A percentile compares a stretch with the other conserved stretches of the same genome.
Evolutionary conservation across 2,888 invertebrate species (phyloP).

Genomic region (Trachelus stipa): DNA sequence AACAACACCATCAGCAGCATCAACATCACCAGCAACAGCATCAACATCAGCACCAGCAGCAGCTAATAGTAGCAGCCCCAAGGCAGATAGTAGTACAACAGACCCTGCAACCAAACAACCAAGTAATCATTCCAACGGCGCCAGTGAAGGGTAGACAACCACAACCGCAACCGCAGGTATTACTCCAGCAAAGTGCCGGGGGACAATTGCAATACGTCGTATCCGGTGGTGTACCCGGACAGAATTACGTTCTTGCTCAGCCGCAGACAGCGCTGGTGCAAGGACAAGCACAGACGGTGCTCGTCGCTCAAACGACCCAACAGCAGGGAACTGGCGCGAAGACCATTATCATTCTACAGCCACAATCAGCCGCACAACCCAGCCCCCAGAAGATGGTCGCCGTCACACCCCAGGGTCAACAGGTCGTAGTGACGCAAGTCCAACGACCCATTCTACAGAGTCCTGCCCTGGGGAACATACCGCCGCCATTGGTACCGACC

Average conservation of each 20-base stretch:
- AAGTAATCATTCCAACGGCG: conserved; percentile 52
- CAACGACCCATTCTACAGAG: conserved; percentile 70
- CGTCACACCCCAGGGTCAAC: conserved; percentile 77
- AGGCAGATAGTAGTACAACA: conserved; percentile 70
- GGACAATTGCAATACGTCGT: conserved; percentile 71
- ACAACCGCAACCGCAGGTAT: conserved; percentile 56
- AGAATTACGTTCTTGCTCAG: conserved; percentile 76
- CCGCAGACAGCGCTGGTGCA: conserved; percentile 73
- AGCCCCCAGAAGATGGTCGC: conserved; percentile 72
- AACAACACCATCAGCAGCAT: conserved; percentile 63
- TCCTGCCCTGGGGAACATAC: conserved; percentile 67
- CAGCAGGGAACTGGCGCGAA: conserved; percentile 75
- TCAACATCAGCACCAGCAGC: conserved; percentile 57
- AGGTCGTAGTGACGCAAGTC: conserved; percentile 74
- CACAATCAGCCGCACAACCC: conserved; percentile 66
- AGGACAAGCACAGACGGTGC: conserved; percentile 74
- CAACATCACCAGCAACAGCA: conserved; percentile 55
- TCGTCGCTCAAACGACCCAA: conserved; percentile 76
- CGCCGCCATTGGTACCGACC: conserved; percentile 64
- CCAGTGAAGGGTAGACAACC: conserved; percentile 51
- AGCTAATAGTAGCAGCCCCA: conserved; percentile 63
- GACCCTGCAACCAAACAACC: conserved; percentile 56
- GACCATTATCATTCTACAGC: conserved; percentile 79
- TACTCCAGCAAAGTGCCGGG: conserved; percentile 60
- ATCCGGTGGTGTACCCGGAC: conserved; percentile 69